A percentile compares a stretch with the other conserved stretches of the same genome.
These are phyloP conservation scores for Hirtodrosophila histrioides DNA, from an alignment of 2,888 invertebrate genomes.

Conservation along the genomic window DNA sequence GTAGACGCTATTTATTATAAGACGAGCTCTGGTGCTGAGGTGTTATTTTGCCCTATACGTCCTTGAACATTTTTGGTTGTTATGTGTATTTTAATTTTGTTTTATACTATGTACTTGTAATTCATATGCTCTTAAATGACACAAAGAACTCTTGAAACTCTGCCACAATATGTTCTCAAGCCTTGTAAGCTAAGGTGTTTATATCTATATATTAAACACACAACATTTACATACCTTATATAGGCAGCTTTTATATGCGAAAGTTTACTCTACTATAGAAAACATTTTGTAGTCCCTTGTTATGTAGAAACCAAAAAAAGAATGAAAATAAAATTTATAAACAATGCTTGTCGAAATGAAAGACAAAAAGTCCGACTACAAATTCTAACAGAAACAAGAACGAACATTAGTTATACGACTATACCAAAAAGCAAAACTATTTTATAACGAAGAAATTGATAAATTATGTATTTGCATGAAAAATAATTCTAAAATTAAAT, in stretches of 20 bases:
- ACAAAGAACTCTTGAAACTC: slow-evolving; percentile 17
- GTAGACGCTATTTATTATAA: slow-evolving; percentile 38
- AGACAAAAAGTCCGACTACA: slow-evolving; percentile 1
- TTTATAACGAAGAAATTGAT: slow-evolving; percentile 32
- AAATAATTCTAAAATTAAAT: slow-evolving; percentile 14
- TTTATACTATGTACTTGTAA: slow-evolving; percentile 7
- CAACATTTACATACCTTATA: slow-evolving; percentile 20
- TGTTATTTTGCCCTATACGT: slow-evolving; percentile 27
- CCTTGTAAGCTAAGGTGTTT: slow-evolving; percentile 48
- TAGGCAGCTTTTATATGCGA: slow-evolving; percentile 51
- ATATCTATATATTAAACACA: slow-evolving; percentile 30
- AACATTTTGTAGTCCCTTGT: slow-evolving; percentile 45
- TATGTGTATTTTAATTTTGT: slow-evolving; percentile 25
- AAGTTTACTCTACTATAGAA: slow-evolving; percentile 14
- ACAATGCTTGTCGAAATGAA: slow-evolving; percentile 8
- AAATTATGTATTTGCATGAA: slow-evolving; percentile 15
- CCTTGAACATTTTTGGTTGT: slow-evolving; percentile 33
- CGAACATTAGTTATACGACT: slow-evolving; percentile 55
- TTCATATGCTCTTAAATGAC: slow-evolving; percentile 6
- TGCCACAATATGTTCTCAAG: slow-evolving; percentile 56
- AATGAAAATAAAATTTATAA: too few species aligned
- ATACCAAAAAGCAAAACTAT: slow-evolving; percentile 54
- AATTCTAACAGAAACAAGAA: slow-evolving; percentile 9
- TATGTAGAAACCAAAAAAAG: slow-evolving; percentile 26
- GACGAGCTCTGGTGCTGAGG: slow-evolving; percentile 16